Evolutionary conservation across 2,113 vertebrate genomes (phyloP).

Genomic region (Gadus macrocephalus): DNA sequence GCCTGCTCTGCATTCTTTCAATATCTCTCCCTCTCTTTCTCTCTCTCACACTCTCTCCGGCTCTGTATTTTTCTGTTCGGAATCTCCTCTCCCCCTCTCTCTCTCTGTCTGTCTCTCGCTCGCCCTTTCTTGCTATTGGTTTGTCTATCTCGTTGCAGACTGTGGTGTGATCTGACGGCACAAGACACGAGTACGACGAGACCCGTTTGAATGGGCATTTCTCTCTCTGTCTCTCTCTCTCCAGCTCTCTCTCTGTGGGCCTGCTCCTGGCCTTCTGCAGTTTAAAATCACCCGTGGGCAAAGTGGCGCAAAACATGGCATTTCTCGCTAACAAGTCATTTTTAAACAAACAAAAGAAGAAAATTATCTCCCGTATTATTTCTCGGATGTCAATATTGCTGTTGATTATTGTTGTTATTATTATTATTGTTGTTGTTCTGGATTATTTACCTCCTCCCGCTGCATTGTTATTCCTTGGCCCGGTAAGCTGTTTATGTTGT

Average conservation of each 20-base stretch:
- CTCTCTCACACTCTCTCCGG: neutral
- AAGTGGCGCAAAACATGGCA: constrained; percentile 41
- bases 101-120: constrained; percentile 12
- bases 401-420: constrained; percentile 55
- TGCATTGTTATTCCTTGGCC: constrained; percentile 58
- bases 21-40: constrained; percentile 15
- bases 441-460: constrained; percentile 52
- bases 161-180: constrained; percentile 20
- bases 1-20: constrained; percentile 13
- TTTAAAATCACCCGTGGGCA: neutral
- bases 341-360: constrained; percentile 11
- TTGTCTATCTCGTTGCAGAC: constrained; percentile 29
- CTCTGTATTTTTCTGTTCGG: constrained; percentile 3
- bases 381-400: constrained; percentile 59
- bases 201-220: constrained; percentile 10
- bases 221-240: no score
- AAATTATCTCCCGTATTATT: constrained; percentile 37
- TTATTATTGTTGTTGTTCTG: constrained; percentile 48
- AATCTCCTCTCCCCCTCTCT: constrained; percentile 22
- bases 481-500: constrained; percentile 50
- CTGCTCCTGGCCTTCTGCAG: constrained; percentile 30
- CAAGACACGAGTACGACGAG: constrained; percentile 21
- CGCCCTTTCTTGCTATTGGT: constrained; percentile 2
- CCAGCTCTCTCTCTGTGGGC: constrained; percentile 5
- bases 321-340: constrained; percentile 44